phyloP scores from a whole-genome alignment of 2,888 invertebrate genomes.

The Tinea semifulvella region DNA sequence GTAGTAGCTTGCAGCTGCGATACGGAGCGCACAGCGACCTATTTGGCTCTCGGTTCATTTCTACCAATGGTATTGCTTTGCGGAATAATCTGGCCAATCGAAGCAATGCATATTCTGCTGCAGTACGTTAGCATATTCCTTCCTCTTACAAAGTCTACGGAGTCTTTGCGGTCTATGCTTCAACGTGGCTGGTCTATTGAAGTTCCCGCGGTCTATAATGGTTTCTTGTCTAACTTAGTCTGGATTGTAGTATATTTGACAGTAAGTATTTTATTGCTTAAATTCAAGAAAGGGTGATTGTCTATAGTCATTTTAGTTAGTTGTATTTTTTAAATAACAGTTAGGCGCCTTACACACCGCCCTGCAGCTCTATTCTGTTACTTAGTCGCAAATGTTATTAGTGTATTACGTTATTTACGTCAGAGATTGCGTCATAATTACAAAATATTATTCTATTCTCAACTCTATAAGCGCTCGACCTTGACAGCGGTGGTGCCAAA shows the following conservation, averaged over 20 bases:
- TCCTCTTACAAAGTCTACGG: conserved; percentile 89
- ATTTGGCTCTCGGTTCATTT: conserved; percentile 86
- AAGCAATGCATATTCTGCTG: conserved; percentile 84
- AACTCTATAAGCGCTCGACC: too few species aligned
- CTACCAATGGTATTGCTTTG: conserved; percentile 86
- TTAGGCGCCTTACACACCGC: too few species aligned
- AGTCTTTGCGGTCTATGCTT: conserved; percentile 84
- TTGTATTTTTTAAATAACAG: conserved; percentile 29
- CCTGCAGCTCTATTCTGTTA: too few species aligned
- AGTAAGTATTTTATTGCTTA: conserved; percentile 77
- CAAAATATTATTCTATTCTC: too few species aligned
- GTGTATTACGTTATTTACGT: too few species aligned
- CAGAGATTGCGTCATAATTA: too few species aligned
- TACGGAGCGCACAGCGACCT: conserved; percentile 85
- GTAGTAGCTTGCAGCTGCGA: conserved; percentile 83
- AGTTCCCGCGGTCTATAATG: conserved; percentile 78
- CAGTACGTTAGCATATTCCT: conserved; percentile 77
- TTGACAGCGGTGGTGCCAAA: too few species aligned
- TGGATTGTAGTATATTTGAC: conserved; percentile 85
- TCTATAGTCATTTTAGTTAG: conserved; percentile 32
- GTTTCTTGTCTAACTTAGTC: conserved; percentile 78
- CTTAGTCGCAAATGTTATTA: too few species aligned
- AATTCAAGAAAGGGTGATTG: conserved; percentile 83
- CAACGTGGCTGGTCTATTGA: conserved; percentile 84
- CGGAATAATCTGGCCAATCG: conserved; percentile 94